Base-by-base conservation (phyloP, 2,797 vertebrate species). In the Orientallactaga sibirica region DNA sequence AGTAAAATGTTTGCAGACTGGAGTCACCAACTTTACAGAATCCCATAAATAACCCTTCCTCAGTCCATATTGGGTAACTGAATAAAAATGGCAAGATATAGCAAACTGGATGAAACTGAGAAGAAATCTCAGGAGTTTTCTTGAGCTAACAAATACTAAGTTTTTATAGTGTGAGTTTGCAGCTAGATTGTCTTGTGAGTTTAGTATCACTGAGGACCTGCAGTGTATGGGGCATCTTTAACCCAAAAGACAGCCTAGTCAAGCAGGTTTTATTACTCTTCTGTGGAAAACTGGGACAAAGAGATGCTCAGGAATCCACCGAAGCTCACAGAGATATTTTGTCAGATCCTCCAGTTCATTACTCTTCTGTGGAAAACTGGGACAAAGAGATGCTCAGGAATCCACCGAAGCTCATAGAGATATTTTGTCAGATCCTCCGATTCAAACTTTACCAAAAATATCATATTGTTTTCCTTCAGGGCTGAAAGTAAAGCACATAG, bases 41-140 rank as follows among this genome's bases (percentile, higher is more conserved):
- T 76, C 29, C 48, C 90, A 64, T 83, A 92, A 88, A 94, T 74
- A 94, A 87, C 9, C 4, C 22, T 77, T 55, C 27, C 66, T 58
- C 5, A 43, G 78, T 3, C 43, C 37, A 78, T 76, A 68, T 55
- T 1, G 16, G 11, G 22, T 70, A 82, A 43, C 25, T 43, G 15
- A 80, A 55, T 61, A 29, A 62, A 83, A 80, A 78, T 29, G 27
- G 64, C 58, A 77, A 27, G 78, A 77, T 14, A 84, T 12, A 73
- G 9, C 11, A 86, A 95, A 43, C 5, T 62, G 37, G 86, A 90
- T 33, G 71, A 71, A 75, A 86, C 37, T 48, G 18, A 19, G 64
- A 71, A 67, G 67, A 92, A 70, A 78, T 3, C n/a, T 64, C 66
- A 0, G 61, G 62, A 67, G 55, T 62, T 92, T 62, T 24, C 18